Evolutionary conservation across 2,113 vertebrate species (phyloP).

Genomic region (Deroptyus accipitrinus): DNA sequence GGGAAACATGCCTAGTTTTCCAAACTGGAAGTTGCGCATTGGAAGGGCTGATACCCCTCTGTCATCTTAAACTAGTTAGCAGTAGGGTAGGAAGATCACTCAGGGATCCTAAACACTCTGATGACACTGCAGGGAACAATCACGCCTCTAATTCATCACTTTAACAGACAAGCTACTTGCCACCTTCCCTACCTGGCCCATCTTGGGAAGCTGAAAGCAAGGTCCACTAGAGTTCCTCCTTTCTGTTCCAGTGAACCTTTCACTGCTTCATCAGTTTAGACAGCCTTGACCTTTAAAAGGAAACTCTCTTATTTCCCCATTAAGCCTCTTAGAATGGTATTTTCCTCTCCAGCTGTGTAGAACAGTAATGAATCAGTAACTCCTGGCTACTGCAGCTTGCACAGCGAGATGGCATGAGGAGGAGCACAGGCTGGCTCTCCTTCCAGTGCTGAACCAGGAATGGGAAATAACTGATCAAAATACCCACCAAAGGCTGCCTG

Average conservation of each 20-base stretch:
- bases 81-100: not conserved
- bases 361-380: not conserved
- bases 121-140: not conserved
- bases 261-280: not conserved
- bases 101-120: not conserved
- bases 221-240: not conserved
- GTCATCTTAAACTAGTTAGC: not conserved
- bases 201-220: not conserved
- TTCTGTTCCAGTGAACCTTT: not conserved
- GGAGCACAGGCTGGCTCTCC: not conserved
- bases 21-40: not conserved
- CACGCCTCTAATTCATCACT: not conserved
- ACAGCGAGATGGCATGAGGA: not conserved
- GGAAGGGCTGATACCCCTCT: not conserved
- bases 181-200: not conserved
- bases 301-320: not conserved
- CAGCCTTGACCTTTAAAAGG: not conserved
- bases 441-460: not conserved
- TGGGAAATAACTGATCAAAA: not conserved
- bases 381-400: fast-evolving
- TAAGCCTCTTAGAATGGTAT: not conserved
- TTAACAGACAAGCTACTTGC: not conserved
- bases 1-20: not conserved
- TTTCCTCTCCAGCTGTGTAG: not conserved
- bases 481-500: not conserved